Conservation (phyloP, 2,888 invertebrate genomes). For the Priocnemis perturbator region DNA sequence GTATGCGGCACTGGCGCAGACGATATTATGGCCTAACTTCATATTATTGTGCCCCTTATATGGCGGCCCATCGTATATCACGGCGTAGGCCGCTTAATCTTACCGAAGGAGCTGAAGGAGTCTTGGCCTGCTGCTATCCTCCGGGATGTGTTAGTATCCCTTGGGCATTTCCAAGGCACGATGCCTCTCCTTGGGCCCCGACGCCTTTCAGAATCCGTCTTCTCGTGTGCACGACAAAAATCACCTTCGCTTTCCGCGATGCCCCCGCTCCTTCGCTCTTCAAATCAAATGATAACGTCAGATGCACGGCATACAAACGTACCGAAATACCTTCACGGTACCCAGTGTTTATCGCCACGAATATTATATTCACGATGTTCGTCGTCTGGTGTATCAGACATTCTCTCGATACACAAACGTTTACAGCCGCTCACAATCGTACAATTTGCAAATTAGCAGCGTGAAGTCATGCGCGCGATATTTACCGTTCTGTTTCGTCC, state of each 20-base stretch:
- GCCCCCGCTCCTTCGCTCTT: too few species aligned
- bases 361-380: too few species aligned
- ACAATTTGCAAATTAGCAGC: too few species aligned
- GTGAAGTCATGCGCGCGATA: too few species aligned
- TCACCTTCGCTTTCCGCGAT: background rate
- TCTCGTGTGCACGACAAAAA: background rate
- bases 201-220: background rate
- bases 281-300: too few species aligned
- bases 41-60: conserved; percentile 64
- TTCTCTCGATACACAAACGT: too few species aligned
- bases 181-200: background rate
- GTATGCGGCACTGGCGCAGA: conserved; percentile 37
- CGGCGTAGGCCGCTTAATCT: conserved; percentile 53
- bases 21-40: conserved; percentile 63
- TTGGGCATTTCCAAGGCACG: conserved; percentile 20
- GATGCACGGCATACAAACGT: too few species aligned
- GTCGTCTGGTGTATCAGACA: too few species aligned
- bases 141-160: conserved; percentile 46
- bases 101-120: conserved; percentile 42
- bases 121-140: conserved; percentile 32
- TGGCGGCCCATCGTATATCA: conserved; percentile 59
- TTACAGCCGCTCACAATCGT: too few species aligned
- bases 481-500: too few species aligned
- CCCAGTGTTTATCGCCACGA: too few species aligned
- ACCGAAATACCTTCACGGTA: too few species aligned